Base-by-base conservation (phyloP, 2,113 vertebrate species). In the Vireo altiloquus region DNA sequence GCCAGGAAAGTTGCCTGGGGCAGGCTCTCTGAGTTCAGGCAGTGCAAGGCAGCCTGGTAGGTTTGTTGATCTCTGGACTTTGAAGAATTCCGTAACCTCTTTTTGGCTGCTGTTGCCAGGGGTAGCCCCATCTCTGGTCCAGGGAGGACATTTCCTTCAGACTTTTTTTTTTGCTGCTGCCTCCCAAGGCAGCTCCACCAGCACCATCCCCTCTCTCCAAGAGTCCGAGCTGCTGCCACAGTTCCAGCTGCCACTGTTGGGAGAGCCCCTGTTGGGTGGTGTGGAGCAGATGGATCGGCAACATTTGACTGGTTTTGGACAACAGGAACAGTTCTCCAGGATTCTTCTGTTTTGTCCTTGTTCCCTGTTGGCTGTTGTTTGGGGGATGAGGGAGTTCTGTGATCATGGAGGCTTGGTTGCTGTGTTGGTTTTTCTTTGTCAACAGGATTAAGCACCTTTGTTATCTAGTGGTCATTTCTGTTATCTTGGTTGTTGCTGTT, bases 251-350 rank as follows among this genome's bases (percentile, higher is more conserved):
- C 9, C 27, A 37, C 37, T 27, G 22, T 15, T 23, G 50, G 46
- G 10, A 68, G 46, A 69, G 15, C 12, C 52, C 53, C 53, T 52
- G 44, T 19, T 0, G 0, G 37, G 21, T 50, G 61, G 3, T 60
- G 63, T 60, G 72, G 33, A 44, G 53, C 37, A 52, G 14, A 52
- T 0, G 0, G 46, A 77, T 37, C 0, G 0, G 33, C 53, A 68
- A 4, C 27, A 77, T 52, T 60, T 50, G 21, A 68, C 25, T 22
- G 17, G 14, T 37, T 50, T 31, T 37, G 18, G 22, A n/a, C n/a
- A n/a, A 68, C 14, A 50, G 35, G 20, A 83, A 52, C 33, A 21
- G 27, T 7, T 83, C 56, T 71, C 39, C 21, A 71, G 22, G 14
- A 27, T 69, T 37, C 33, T 46, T 77, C 39, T 69, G 33, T 33